Conservation (phyloP, 2,888 invertebrate species). For the Metallyticus violacea region DNA sequence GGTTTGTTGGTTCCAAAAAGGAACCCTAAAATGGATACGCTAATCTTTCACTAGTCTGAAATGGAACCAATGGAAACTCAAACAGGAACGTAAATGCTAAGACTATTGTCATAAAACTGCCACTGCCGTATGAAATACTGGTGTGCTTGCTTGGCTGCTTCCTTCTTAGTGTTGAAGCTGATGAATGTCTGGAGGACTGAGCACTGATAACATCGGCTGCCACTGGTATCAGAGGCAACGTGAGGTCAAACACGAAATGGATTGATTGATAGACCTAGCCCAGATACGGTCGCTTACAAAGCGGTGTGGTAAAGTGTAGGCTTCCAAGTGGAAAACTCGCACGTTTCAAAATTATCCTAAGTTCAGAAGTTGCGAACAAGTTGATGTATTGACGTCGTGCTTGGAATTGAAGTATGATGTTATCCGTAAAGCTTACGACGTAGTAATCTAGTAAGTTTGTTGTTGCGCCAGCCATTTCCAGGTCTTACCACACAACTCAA, state of each 20-base stretch:
- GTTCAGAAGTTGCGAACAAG: neutral
- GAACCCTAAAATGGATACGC: too few relatives aligned
- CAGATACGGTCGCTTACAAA: neutral
- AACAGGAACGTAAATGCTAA: too few relatives aligned
- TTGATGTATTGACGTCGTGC: neutral
- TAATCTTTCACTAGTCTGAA: too few relatives aligned
- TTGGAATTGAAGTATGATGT: neutral
- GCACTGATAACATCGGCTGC: neutral
- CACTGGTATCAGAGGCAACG: neutral
- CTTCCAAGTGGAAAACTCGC: neutral
- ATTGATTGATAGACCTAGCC: neutral
- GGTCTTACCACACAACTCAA: neutral
- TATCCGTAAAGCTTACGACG: neutral
- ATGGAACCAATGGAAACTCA: too few relatives aligned
- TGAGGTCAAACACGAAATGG: neutral
- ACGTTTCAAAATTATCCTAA: neutral
- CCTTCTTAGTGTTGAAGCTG: neutral
- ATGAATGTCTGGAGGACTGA: neutral
- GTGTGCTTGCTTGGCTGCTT: neutral
- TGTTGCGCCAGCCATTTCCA: neutral
- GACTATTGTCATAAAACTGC: neutral
- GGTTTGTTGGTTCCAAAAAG: too few relatives aligned
- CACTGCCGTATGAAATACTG: neutral
- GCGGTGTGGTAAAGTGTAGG: neutral
- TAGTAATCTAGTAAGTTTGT: neutral